These are phyloP conservation scores for Amblyornis subalaris DNA, from an alignment of 2,113 vertebrate genomes.

Conservation along the genomic window DNA sequence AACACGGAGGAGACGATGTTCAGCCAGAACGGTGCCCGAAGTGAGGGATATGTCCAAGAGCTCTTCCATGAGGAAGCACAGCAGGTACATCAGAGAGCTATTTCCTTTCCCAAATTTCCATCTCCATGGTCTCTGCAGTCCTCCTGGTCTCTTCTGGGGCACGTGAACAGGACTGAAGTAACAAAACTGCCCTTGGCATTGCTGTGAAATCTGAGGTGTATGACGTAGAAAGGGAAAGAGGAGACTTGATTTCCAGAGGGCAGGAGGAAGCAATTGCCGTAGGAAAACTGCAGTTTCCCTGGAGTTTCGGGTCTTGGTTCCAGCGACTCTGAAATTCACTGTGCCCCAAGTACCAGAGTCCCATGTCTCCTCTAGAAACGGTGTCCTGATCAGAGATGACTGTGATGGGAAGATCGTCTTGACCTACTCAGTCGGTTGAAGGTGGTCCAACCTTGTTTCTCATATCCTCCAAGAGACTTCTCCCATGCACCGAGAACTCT, in stretches of 20 bases:
- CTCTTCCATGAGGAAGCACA: constrained; percentile 93
- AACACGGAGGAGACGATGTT: not conserved
- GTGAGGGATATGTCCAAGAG: constrained; percentile 73
- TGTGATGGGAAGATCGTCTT: not conserved
- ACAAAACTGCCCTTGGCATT: not conserved
- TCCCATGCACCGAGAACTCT: not conserved
- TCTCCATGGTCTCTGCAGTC: not conserved
- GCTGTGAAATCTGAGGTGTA: not conserved
- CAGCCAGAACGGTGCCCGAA: not conserved
- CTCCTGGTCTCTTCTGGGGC: not conserved
- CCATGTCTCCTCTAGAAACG: rapidly evolving
- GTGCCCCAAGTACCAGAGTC: not conserved
- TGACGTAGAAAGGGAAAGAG: not conserved
- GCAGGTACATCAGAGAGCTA: constrained; percentile 74
- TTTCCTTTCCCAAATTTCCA: not conserved
- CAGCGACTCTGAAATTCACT: not conserved
- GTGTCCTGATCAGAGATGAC: not conserved
- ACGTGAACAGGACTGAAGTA: not conserved
- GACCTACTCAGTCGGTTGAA: not conserved
- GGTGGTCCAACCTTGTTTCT: not conserved
- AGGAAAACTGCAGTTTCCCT: not conserved
- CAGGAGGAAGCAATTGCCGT: not conserved
- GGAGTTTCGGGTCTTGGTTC: not conserved
- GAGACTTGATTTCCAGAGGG: not conserved
- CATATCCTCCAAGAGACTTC: not conserved